These are phyloP conservation scores for Ylistrum balloti DNA, from an alignment of 1,140 invertebrate species.

Conservation along the genomic window DNA sequence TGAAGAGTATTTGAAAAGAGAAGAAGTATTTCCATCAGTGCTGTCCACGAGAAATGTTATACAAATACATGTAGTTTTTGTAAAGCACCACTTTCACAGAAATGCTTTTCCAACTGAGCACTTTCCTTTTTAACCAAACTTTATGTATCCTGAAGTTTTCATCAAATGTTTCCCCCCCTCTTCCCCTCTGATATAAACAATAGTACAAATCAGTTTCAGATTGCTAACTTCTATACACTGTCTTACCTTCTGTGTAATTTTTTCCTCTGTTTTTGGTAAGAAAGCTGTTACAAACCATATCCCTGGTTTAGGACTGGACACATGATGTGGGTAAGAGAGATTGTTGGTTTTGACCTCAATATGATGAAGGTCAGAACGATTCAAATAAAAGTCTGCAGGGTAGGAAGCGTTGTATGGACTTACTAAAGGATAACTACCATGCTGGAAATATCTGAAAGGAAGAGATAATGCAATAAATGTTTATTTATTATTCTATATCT, in stretches of 20 bases:
- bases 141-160: too few relatives aligned
- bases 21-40: too few relatives aligned
- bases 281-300: constrained; percentile 56
- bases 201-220: background rate
- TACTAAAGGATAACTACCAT: constrained; percentile 55
- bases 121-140: too few relatives aligned
- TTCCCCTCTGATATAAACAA: too few relatives aligned
- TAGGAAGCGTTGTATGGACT: constrained; percentile 62
- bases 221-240: background rate
- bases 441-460: constrained; percentile 55
- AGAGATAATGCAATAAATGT: background rate
- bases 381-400: constrained; percentile 54
- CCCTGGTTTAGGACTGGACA: constrained; percentile 50
- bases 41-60: too few relatives aligned
- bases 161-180: too few relatives aligned
- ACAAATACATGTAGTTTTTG: too few relatives aligned
- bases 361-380: constrained; percentile 32
- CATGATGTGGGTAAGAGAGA: constrained; percentile 45
- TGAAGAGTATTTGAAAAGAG: too few relatives aligned
- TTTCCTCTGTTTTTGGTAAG: constrained; percentile 52
- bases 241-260: constrained; percentile 53
- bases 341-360: constrained; percentile 52
- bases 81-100: too few relatives aligned
- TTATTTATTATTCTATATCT: background rate
- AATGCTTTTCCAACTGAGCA: too few relatives aligned